Conservation (phyloP, 2,113 vertebrate genomes). For the Strigops habroptila region DNA sequence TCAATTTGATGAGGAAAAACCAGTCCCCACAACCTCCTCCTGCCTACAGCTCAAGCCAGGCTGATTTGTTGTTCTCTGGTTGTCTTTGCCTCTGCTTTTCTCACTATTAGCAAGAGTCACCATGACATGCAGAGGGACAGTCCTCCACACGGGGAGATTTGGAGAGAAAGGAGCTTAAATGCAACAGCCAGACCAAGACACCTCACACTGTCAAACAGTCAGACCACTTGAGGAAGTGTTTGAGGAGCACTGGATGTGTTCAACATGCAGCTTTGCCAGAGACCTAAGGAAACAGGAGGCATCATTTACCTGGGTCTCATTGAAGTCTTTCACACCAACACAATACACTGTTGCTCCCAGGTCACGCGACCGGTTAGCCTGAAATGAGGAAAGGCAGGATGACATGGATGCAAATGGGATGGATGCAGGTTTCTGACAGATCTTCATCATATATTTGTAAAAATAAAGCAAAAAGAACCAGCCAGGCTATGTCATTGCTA, state of each 20-base stretch:
- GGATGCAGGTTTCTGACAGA: background rate
- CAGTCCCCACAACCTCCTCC: background rate
- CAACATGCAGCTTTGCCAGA: background rate
- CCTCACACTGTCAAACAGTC: background rate
- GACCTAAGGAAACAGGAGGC: background rate
- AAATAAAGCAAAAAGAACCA: background rate
- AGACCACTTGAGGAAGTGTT: background rate
- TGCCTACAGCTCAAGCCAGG: background rate
- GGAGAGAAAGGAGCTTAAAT: background rate
- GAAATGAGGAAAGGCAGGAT: background rate
- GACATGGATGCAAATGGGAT: fast-evolving
- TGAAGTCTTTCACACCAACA: conserved; percentile 98
- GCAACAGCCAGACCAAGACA: background rate
- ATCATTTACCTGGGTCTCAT: conserved; percentile 92
- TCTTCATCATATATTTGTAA: background rate
- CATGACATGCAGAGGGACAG: background rate
- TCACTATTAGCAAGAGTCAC: background rate
- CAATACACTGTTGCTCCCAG: conserved; percentile 95
- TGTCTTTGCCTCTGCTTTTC: background rate
- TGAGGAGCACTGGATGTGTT: background rate
- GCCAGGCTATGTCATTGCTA: background rate
- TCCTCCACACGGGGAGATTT: background rate
- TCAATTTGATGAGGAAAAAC: background rate
- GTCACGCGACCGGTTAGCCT: conserved; percentile 95
- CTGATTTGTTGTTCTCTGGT: background rate